A percentile compares a stretch with the other conserved stretches of the same genome.
Conservation (phyloP, 2,113 vertebrate species). For the Leiothrix lutea region DNA sequence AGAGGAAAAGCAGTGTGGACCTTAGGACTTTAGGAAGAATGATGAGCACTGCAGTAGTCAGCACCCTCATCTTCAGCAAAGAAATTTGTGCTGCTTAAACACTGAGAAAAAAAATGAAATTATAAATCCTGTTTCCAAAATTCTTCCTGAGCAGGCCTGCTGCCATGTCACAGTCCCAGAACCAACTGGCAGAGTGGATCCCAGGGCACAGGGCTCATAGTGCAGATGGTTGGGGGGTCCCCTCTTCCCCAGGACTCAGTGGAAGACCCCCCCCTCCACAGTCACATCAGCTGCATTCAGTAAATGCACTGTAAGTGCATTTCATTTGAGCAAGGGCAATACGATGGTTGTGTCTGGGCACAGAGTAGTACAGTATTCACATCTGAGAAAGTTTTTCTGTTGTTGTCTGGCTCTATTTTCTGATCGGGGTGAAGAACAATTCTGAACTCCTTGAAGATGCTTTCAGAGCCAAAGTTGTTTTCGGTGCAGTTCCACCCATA, state of each 20-base stretch:
- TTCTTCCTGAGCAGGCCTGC: neutral
- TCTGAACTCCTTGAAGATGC: neutral
- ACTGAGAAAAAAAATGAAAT: neutral
- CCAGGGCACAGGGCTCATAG: neutral
- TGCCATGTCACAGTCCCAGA: fast-evolving
- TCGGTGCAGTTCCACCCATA: neutral
- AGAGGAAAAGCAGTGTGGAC: neutral
- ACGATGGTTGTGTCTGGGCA: neutral
- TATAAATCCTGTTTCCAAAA: neutral
- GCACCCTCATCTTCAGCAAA: neutral
- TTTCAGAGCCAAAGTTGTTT: conserved; percentile 8
- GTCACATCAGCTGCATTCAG: neutral
- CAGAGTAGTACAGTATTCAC: neutral
- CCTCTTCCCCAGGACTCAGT: neutral
- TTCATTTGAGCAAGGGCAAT: neutral
- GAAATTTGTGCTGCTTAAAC: neutral
- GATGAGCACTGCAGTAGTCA: neutral
- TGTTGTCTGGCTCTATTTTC: neutral
- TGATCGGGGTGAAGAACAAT: neutral
- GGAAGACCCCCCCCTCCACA: neutral
- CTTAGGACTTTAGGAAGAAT: neutral
- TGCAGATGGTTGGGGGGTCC: fast-evolving
- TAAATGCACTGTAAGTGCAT: neutral
- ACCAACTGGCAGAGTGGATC: neutral
- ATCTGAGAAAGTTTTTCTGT: neutral